Evolutionary conservation across 2,113 vertebrate genomes (phyloP).

Genomic region (Garra rufa): DNA sequence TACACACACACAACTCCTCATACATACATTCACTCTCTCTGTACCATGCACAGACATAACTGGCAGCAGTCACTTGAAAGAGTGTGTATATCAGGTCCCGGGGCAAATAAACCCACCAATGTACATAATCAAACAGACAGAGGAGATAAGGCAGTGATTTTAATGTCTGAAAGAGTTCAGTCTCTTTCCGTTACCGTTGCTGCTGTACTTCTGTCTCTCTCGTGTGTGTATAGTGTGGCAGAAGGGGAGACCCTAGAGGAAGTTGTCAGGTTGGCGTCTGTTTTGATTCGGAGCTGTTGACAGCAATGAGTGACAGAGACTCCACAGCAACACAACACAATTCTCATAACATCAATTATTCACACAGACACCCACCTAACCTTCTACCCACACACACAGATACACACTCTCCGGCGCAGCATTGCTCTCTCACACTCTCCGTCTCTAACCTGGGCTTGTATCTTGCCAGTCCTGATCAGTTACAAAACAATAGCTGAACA

Average conservation of each 20-base stretch:
- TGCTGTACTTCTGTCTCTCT: constrained; percentile 31
- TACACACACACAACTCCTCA: background rate
- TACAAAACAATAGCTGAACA: constrained; percentile 3
- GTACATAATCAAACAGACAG: constrained; percentile 43
- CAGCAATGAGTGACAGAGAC: constrained; percentile 58
- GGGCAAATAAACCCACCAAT: background rate
- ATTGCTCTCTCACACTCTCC: constrained; percentile 19
- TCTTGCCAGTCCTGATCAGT: constrained; percentile 26
- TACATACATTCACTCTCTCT: background rate
- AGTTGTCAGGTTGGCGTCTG: constrained; percentile 54
- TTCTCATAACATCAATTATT: constrained; percentile 66
- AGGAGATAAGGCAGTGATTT: background rate
- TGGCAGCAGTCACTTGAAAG: background rate
- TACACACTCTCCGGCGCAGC: background rate
- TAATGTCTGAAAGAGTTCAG: constrained; percentile 19
- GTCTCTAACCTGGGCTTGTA: constrained; percentile 1
- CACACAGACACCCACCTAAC: constrained; percentile 52
- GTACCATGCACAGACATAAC: background rate
- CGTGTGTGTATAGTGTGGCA: constrained; percentile 28
- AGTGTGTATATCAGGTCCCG: background rate
- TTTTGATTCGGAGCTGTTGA: constrained; percentile 57
- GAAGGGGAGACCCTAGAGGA: constrained; percentile 53
- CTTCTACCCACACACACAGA: constrained; percentile 16
- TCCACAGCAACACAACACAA: constrained; percentile 51
- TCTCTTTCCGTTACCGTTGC: constrained; percentile 19